These are phyloP conservation scores for Batillaria attramentaria DNA, from an alignment of 1,140 invertebrate species.

Conservation along the genomic window DNA sequence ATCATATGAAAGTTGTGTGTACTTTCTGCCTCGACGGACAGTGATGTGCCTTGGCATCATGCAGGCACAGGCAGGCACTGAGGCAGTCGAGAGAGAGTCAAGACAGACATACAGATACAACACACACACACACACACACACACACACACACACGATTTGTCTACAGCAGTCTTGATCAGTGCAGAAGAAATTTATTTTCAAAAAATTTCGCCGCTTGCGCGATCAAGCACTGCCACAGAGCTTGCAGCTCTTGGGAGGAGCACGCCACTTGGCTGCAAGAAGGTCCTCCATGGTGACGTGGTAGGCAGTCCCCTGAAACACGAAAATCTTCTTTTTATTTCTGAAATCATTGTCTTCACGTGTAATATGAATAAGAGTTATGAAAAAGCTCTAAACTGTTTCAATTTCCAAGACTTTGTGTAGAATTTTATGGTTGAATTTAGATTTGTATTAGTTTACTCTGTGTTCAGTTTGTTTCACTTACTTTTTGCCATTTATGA, in stretches of 20 bases:
- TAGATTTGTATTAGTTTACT: neutral
- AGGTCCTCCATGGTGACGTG: neutral
- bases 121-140: no score
- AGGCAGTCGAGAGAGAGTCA: no score
- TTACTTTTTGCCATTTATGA: neutral
- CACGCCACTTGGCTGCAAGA: neutral
- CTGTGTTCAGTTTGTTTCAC: neutral
- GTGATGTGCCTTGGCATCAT: neutral
- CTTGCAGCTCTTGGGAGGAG: neutral
- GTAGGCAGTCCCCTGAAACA: neutral
- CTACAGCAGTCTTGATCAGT: no score
- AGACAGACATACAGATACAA: no score
- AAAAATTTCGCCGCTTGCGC: no score
- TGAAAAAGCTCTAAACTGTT: neutral
- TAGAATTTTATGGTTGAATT: neutral
- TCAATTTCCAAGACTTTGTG: neutral
- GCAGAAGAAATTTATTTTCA: no score
- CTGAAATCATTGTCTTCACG: neutral
- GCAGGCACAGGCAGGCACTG: no score
- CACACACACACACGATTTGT: no score
- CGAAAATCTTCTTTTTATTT: neutral
- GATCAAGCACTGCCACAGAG: no score
- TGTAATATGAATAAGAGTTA: neutral
- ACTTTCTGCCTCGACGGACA: no score
- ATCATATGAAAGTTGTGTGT: no score